Base-by-base conservation (phyloP, 2,113 vertebrate genomes). In the Nipponia nippon region DNA sequence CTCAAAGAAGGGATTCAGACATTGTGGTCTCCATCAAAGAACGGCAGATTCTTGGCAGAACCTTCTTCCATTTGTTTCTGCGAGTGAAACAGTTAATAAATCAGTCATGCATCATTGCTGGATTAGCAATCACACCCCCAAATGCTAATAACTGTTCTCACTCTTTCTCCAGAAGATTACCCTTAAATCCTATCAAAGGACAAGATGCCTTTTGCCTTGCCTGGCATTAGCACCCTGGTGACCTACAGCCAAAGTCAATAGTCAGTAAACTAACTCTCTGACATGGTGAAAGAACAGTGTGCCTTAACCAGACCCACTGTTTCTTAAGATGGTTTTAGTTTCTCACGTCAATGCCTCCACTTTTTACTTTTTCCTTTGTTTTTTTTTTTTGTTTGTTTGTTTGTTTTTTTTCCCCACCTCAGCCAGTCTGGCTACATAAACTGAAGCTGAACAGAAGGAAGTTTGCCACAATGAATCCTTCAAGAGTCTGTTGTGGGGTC, bases 121-220 rank as follows among this genome's bases (percentile, higher is more conserved):
- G 95, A 93, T 96, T 95, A 97, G 71, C 63, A 88, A 86, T 96
- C 86, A 78, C 88, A 63, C 65, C 63, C 81, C 44, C 56, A 83
- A 76, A 84, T 71, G 58, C 93, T 85, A 82, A 53, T 71, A 83
- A 79, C 69, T 87, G 46, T 73, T 97, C 70, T 97, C 89, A 81
- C 73, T 94, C 78, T 87, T 97, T 95, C 82, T 93, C 42, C 83
- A 8, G 26, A 77, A 83, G 95, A 95, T 97, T 97, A 95, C 59
- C 63, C 67, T 72, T 93, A 97, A 95, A 96, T 97, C 94, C 95
- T 95, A 95, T 96, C 92, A 97, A 78, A 70, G 75, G 71, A 82
- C 82, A 86, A 69, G 67, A 85, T 76, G 83, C 79, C 70, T 92
- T 95, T 89, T 93, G 94, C 93, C 66, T 77, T 95, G 87, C 58